Conservation (phyloP, 2,113 vertebrate species). For the Eira barbara region DNA sequence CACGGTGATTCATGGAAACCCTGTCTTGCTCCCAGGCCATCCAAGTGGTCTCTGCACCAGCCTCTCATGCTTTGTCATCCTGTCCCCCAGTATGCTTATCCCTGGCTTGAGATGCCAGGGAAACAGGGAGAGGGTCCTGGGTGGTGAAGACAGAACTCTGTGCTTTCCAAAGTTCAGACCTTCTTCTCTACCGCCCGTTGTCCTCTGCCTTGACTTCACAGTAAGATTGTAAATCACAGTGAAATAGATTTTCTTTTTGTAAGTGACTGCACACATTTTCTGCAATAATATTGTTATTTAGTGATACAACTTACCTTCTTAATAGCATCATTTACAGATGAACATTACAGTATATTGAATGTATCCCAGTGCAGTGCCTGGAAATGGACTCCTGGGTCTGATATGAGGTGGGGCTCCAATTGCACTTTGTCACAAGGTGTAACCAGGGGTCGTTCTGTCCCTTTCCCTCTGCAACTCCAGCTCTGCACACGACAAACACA, state of each 20-base stretch:
- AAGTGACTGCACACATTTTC: neutral
- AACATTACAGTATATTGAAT: neutral
- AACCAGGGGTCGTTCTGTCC: neutral
- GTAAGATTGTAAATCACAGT: neutral
- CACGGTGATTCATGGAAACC: neutral
- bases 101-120: neutral
- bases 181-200: neutral
- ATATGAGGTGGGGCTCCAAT: too few relatives aligned
- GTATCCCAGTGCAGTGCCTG: neutral
- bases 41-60: neutral
- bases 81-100: neutral
- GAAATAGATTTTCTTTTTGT: neutral
- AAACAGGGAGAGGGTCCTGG: neutral
- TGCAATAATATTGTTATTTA: neutral
- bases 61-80: neutral
- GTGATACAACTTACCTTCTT: neutral
- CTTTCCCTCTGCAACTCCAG: neutral
- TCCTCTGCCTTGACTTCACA: neutral
- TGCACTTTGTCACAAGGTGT: neutral
- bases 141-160: neutral
- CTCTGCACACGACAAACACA: neutral
- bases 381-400: neutral
- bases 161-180: neutral
- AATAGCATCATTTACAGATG: neutral
- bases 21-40: neutral